Base-by-base conservation (phyloP, 1,140 invertebrate species). In the Aphelenchoides avenae region DNA sequence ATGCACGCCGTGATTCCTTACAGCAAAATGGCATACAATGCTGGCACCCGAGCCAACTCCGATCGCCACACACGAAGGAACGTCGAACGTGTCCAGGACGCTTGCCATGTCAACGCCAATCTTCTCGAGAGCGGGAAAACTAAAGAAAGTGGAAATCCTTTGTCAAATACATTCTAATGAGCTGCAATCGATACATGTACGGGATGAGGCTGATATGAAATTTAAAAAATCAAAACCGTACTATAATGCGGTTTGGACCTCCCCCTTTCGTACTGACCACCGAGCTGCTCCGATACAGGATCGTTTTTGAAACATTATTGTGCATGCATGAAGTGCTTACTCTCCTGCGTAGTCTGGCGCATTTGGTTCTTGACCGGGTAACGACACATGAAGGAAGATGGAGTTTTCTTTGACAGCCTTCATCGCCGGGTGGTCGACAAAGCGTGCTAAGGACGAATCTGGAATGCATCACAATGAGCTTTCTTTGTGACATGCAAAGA, bases 11-110 rank as follows among this genome's bases (percentile, higher is more conserved):
- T n/a, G n/a, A n/a, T n/a, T n/a, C n/a, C 53, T 42, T 47, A 83
- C 81, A 1, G 87, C 89, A 78, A 89, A 91, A 39, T 89, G 83
- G 7, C 87, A 86, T 13, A 90, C 79, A 46, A 89, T 87, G 79
- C 91, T 91, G 22, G 89, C 88, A 1, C 89, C 89, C 3, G 88
- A 88, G 5, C 89, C 89, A 78, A 90, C 89, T 11, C 89, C 89
- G 15, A 91, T 79, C 5, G 87, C 86, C 40, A 91, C 86, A 1
- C 87, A 87, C 27, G 81, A 68, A 29, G 79, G 78, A 15, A 83
- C 78, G 62, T 82, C 87, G 7, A 91, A 79, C 67, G 88, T 85
- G 76, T 90, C 87, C 70, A 90, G 78, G 6, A 90, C 85, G 30
- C 85, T 85, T 7, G 88, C 84, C 47, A 91, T 76, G 76, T 89